phyloP scores from a whole-genome alignment of 2,797 vertebrate species.

The Channa striata region DNA sequence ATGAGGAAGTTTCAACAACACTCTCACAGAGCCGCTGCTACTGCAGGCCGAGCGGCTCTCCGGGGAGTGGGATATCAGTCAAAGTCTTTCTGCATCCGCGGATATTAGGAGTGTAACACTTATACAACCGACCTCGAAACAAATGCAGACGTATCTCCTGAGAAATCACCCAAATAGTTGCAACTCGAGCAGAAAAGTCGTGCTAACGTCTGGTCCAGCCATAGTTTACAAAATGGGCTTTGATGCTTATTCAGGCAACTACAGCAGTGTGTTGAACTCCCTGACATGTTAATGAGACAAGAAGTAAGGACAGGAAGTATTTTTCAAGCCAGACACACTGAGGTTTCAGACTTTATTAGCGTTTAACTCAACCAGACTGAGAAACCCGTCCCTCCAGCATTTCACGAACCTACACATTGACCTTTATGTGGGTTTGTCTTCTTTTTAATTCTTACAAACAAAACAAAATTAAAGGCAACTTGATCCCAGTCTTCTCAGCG shows the following conservation, averaged over 20 bases:
- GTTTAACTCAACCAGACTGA: too few species aligned
- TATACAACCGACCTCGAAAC: neutral
- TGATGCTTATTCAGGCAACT: neutral
- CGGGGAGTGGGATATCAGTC: constrained; percentile 31
- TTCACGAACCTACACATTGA: too few species aligned
- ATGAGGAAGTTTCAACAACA: constrained; percentile 57
- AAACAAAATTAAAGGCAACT: too few species aligned
- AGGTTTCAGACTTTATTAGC: neutral
- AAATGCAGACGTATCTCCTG: neutral
- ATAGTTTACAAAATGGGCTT: neutral
- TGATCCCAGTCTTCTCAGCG: neutral
- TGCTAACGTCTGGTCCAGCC: neutral
- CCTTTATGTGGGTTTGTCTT: too few species aligned
- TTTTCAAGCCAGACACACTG: neutral
- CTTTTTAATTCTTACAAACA: too few species aligned
- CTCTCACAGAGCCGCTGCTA: constrained; percentile 49
- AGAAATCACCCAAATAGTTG: constrained; percentile 6
- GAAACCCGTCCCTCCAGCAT: too few species aligned
- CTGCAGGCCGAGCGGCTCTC: constrained; percentile 24
- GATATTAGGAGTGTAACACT: neutral
- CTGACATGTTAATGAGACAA: neutral
- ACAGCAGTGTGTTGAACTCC: too few species aligned
- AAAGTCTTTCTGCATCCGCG: constrained; percentile 2
- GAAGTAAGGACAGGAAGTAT: neutral
- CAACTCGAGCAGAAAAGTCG: neutral